phyloP scores from a whole-genome alignment of 35 echinoderm and acorn worm genomes.

The Ophiothrix spiculata region DNA sequence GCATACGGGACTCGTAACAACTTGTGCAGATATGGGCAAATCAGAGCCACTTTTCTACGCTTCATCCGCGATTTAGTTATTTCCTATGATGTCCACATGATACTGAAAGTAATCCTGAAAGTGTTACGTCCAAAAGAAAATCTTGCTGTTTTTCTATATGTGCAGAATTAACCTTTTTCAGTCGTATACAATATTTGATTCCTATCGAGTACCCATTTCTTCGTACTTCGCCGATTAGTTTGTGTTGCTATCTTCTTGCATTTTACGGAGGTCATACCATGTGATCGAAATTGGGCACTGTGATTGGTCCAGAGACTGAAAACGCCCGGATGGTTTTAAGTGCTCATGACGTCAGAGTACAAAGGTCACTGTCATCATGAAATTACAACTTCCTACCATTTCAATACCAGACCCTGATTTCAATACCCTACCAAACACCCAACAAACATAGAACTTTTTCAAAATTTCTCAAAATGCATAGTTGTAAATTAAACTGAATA shows the following conservation, averaged over 20 bases:
- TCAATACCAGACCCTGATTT: too few species aligned
- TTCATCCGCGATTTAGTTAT: not conserved
- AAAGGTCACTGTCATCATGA: slow-evolving; percentile 37
- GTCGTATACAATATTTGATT: not conserved
- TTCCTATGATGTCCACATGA: slow-evolving; percentile 8
- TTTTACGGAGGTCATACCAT: slow-evolving; percentile 40
- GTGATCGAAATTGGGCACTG: not conserved
- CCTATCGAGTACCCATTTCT: not conserved
- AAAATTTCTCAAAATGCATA: too few species aligned
- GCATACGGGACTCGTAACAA: not conserved
- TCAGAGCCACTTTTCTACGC: not conserved
- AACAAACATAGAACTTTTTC: too few species aligned
- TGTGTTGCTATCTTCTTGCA: slow-evolving; percentile 46
- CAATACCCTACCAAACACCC: too few species aligned
- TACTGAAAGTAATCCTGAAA: not conserved
- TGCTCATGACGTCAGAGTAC: slow-evolving; percentile 38
- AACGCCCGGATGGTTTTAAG: slow-evolving; percentile 23
- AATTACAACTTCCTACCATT: too few species aligned
- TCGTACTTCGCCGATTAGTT: slow-evolving; percentile 20
- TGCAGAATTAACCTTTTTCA: not conserved
- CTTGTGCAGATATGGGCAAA: slow-evolving; percentile 7
- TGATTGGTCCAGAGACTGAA: slow-evolving; percentile 19
- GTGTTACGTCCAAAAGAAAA: not conserved
- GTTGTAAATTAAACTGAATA: too few species aligned
- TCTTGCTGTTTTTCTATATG: not conserved